phyloP scores from a whole-genome alignment of 2,888 invertebrate genomes.

The Caenorhabditis auriculariae region DNA sequence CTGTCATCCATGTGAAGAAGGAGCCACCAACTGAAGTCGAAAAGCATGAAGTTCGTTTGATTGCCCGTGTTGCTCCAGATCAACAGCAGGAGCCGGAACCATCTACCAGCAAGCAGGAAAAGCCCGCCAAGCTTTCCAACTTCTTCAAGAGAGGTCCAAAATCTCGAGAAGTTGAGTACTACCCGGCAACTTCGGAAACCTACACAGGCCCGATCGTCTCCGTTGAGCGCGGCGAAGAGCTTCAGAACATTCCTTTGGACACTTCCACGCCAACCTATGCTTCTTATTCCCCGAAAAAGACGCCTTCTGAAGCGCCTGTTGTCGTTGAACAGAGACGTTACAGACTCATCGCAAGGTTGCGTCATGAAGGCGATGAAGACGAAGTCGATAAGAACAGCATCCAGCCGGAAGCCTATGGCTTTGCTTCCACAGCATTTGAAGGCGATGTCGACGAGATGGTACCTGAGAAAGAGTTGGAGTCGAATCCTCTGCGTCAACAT shows the following conservation, averaged over 20 bases:
- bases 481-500: conserved; percentile 11
- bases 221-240: conserved; percentile 11
- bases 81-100: conserved; percentile 11
- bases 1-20: not conserved
- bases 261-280: no score
- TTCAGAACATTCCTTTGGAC: conserved; percentile 17
- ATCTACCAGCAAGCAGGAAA: not conserved
- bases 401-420: conserved; percentile 10
- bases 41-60: conserved; percentile 3
- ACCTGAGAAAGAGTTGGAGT: conserved; percentile 11
- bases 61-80: conserved; percentile 2
- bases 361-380: conserved; percentile 26
- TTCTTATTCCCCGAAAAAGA: conserved; percentile 15
- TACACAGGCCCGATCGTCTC: conserved; percentile 17
- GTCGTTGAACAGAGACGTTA: conserved; percentile 7
- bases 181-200: not conserved
- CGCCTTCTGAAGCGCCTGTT: not conserved
- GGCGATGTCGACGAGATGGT: conserved; percentile 24
- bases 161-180: not conserved
- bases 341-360: conserved; percentile 9
- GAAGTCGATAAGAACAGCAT: conserved; percentile 8
- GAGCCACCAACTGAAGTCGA: conserved; percentile 3
- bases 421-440: conserved; percentile 14
- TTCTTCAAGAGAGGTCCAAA: not conserved
- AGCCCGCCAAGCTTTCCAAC: not conserved